Conservation (phyloP, 2,888 invertebrate genomes). For the Colletes collaris region DNA sequence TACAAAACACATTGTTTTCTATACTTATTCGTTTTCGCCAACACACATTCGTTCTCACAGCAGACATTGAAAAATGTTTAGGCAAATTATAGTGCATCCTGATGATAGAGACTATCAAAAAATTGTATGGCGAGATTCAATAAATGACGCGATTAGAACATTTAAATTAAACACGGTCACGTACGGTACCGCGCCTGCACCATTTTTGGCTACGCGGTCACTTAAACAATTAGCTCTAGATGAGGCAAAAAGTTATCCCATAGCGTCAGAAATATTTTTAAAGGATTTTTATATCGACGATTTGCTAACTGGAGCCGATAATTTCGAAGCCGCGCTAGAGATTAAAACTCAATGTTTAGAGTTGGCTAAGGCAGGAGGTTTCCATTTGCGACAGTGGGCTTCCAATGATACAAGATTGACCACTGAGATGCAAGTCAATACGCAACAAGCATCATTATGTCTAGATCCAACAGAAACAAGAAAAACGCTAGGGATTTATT, state of each 20-base stretch:
- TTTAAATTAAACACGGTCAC: background rate
- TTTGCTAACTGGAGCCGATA: background rate
- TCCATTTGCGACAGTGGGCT: conserved; percentile 7
- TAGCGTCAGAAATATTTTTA: no score
- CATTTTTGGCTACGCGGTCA: no score
- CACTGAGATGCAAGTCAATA: no score
- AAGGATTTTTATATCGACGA: background rate
- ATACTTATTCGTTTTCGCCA: background rate
- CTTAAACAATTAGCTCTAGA: no score
- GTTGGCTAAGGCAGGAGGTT: background rate
- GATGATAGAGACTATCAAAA: background rate
- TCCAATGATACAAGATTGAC: background rate
- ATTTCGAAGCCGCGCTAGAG: background rate
- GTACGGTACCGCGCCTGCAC: no score
- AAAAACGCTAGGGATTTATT: no score
- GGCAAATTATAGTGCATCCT: background rate
- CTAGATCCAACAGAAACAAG: no score
- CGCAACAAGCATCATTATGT: no score
- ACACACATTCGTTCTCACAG: background rate
- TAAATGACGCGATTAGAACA: background rate
- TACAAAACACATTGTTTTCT: background rate
- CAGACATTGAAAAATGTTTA: conserved; percentile 2
- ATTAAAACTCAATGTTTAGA: background rate
- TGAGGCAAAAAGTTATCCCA: no score
- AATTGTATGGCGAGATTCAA: background rate